Evolutionary conservation across 2,797 vertebrate species (phyloP).

Genomic region (Agapornis canus): DNA sequence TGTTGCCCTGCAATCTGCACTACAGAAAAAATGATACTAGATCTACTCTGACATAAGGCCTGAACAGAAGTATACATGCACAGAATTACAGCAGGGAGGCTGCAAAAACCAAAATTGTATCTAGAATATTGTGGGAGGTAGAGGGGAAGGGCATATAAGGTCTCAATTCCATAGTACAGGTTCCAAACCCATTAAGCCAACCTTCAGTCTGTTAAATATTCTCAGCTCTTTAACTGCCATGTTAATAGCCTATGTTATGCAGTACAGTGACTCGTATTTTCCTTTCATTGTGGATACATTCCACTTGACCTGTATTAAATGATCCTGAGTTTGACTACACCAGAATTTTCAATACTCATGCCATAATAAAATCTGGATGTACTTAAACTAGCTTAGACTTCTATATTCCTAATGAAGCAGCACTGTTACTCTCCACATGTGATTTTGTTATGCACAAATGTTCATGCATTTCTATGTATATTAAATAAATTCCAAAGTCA

Average conservation of each 20-base stretch:
- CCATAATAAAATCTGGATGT: background rate
- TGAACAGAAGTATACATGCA: background rate
- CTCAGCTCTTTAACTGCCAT: background rate
- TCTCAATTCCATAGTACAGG: background rate
- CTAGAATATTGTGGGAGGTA: background rate
- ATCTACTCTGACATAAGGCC: background rate
- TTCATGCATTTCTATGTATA: background rate
- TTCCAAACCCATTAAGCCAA: background rate
- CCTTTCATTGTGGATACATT: background rate
- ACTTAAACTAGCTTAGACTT: background rate
- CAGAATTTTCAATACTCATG: background rate
- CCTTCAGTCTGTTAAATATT: background rate
- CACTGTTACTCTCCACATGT: background rate
- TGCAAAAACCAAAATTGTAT: background rate
- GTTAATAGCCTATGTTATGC: background rate
- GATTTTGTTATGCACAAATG: background rate
- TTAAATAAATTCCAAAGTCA: background rate
- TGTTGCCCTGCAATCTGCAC: background rate
- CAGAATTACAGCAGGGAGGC: background rate
- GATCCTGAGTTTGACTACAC: background rate
- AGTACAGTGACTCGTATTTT: background rate
- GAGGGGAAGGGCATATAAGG: background rate
- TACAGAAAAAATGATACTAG: background rate
- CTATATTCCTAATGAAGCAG: background rate
- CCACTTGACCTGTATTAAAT: background rate